Percentiles rank a stretch among this genome's conserved stretches.
Evolutionary conservation across 2,888 invertebrate genomes (phyloP).

Genomic region (Ganaspis brasiliensis): DNA sequence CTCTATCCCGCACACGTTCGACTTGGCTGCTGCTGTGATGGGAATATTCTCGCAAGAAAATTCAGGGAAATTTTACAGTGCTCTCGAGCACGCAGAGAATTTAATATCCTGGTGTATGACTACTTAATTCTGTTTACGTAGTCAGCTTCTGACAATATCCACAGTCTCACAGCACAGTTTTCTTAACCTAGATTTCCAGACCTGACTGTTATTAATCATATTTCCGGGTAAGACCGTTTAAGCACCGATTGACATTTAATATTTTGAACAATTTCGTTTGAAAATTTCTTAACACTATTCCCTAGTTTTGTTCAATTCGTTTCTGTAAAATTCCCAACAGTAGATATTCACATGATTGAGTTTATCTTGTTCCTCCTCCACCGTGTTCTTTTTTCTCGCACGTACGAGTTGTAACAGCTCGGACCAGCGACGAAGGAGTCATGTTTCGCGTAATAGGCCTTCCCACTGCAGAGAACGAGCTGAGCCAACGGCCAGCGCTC

Average conservation of each 20-base stretch:
- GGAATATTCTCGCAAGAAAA: constrained; percentile 26
- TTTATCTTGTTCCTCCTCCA: no score
- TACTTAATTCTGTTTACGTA: constrained; percentile 32
- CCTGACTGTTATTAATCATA: no score
- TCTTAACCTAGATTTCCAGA: no score
- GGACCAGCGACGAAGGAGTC: constrained; percentile 67
- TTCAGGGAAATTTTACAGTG: constrained; percentile 12
- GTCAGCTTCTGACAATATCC: constrained; percentile 25
- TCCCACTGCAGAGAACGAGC: constrained; percentile 68
- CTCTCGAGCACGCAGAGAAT: constrained; percentile 14
- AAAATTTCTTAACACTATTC: no score
- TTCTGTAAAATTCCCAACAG: no score
- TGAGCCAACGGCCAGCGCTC: constrained; percentile 53
- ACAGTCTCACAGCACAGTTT: background rate
- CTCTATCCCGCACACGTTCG: constrained; percentile 45
- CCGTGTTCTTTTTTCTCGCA: no score
- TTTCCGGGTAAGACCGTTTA: no score
- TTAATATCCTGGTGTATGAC: constrained; percentile 26
- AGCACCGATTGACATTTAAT: no score
- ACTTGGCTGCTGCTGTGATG: constrained; percentile 36
- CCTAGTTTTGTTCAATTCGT: no score
- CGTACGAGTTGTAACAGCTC: constrained; percentile 1
- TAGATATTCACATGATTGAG: no score
- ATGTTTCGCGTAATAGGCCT: constrained; percentile 76
- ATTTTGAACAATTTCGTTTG: no score